Percentiles rank a stretch among this genome's conserved stretches.
These are phyloP conservation scores for Tolypeutes matacus DNA, from an alignment of 2,797 vertebrate species.

Conservation along the genomic window DNA sequence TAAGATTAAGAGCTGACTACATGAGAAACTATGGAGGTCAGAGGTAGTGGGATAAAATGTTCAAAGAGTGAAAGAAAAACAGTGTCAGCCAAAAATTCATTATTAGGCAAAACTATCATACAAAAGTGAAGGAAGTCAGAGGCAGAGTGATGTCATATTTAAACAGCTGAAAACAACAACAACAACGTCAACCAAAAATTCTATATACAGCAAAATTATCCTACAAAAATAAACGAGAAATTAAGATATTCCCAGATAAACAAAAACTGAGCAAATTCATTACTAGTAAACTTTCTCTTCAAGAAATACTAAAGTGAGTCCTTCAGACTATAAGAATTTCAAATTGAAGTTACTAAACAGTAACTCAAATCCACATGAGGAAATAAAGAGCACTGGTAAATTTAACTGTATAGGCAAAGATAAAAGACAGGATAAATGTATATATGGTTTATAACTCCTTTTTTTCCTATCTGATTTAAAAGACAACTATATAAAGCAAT, in stretches of 20 bases:
- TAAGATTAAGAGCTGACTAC: not conserved
- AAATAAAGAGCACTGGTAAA: not conserved
- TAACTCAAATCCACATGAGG: not conserved
- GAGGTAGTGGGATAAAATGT: not conserved
- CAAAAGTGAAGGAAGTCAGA: not conserved
- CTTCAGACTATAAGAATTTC: not conserved
- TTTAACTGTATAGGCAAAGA: not conserved
- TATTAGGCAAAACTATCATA: not conserved
- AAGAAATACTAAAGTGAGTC: conserved; percentile 25
- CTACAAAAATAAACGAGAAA: not conserved
- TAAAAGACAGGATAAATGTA: not conserved
- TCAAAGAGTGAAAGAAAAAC: not conserved
- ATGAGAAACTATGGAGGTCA: not conserved
- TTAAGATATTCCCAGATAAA: not conserved
- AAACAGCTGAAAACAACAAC: not conserved
- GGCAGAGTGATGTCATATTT: not conserved
- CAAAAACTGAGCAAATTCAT: not conserved
- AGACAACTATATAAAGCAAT: not conserved
- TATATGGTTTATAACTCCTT: not conserved
- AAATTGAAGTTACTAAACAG: not conserved
- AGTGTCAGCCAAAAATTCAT: not conserved
- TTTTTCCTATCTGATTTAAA: not conserved
- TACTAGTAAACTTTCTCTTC: not conserved
- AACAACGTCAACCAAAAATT: not conserved
- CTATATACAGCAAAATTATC: not conserved